Evolutionary conservation across 2,113 vertebrate species (phyloP).

Genomic region (Apodemus sylvaticus): DNA sequence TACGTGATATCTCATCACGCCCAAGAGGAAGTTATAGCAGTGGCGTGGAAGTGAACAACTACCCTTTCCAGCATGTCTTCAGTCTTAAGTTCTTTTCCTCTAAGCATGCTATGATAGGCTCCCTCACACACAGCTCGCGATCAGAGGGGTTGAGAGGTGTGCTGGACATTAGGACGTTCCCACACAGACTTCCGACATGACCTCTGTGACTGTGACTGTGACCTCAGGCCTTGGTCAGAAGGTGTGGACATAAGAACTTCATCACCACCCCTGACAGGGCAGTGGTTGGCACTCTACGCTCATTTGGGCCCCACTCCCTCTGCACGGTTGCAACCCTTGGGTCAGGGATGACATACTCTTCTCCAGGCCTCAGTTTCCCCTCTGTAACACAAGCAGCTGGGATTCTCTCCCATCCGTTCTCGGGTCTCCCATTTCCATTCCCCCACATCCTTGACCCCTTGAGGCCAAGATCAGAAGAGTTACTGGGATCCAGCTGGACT

Average conservation of each 20-base stretch:
- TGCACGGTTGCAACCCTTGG: not conserved
- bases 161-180: too few species aligned
- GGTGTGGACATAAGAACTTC: not conserved
- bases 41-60: accelerated
- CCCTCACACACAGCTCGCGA: accelerated
- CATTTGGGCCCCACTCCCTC: too few species aligned
- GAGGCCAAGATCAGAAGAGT: not conserved
- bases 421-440: not conserved
- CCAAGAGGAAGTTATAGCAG: not conserved
- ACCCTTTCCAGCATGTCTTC: not conserved
- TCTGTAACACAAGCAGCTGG: not conserved
- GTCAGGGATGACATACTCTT: not conserved
- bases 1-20: not conserved
- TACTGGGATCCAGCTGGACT: not conserved
- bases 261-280: not conserved
- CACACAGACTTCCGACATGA: not conserved
- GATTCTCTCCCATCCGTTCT: not conserved
- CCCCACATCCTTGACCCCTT: not conserved
- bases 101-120: accelerated
- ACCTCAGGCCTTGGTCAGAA: not conserved
- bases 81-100: accelerated
- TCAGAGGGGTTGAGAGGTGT: not conserved
- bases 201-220: not conserved
- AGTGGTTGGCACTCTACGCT: accelerated
- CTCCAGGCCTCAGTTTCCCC: not conserved